Evolutionary conservation across 2,888 invertebrate species (phyloP), one percentile per base, ranked within the genome.

Genomic region (Orchesella flavescens): DNA sequence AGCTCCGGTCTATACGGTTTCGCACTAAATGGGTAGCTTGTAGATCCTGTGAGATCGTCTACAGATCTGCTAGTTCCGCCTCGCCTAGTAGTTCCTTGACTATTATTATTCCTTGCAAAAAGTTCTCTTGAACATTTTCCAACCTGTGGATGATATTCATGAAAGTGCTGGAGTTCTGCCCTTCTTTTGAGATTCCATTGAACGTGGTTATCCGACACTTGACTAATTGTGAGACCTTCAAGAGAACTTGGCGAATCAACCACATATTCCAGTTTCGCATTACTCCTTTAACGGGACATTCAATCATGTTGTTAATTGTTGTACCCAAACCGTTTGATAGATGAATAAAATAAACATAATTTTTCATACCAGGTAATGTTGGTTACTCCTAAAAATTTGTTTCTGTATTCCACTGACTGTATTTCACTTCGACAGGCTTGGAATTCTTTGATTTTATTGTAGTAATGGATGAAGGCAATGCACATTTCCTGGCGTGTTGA

Each of bases 351-450:
- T n/a, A n/a, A n/a, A n/a, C n/a, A n/a, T n/a, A n/a, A n/a, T n/a
- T n/a, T n/a, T n/a, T n/a, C n/a, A n/a, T 80, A 75, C 83, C 83
- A 83, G 15, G 83, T 71, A 9, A 83, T 59, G 24, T 83, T 83
- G 15, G 65, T 43, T 19, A 83, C 61, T 13, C 83, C 83, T 9
- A 83, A 49, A 46, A 83, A 83, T 3, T 65, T 13, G n/a, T 72
- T 24, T 21, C 71, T 19, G 23, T 71, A 59, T 13, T 83, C 83
- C 13, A 63, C 72, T 17, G 83, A 76, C 12, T 65, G 59, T 1
- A 83, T 77, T 53, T 76, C 76, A 59, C 83, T 83, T 53, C 44
- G 49, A 24, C 83, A 83, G 10, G 17, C 59, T 15, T 19, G 23
- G n/a, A 61, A 76, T 0, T 82, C 76, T 5, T 21, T 15, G 4